Evolutionary conservation across 2,797 vertebrate genomes (phyloP), one percentile per base, ranked within the genome.

Genomic region (Capromys pilorides): DNA sequence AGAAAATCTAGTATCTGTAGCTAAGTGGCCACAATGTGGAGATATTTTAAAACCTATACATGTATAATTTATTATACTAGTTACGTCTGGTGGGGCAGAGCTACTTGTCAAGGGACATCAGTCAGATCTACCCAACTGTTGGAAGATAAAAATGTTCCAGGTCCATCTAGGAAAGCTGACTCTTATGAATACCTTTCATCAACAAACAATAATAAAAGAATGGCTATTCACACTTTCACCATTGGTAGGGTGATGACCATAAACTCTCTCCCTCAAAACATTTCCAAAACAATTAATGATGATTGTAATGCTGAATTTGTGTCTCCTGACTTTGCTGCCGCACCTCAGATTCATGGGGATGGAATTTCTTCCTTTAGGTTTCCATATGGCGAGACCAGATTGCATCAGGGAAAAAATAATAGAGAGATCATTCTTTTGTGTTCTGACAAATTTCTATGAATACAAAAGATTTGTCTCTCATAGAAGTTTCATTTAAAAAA

Each of bases 381-480:
- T 78, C 80, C 90, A 49, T 24, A 45, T 11, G 45, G 31, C 33
- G 85, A 71, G 51, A 54, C 5, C 19, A 77, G 36, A 92, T 36
- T 33, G 67, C 66, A 54, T 3, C 26, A n/a, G 45, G 22, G 45
- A 93, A 66, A 57, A 18, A 62, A 79, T 16, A 61, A 93, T 2
- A 78, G n/a, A 2, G 1, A 49, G 31, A 90, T 61, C 61, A 86
- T 78, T 64, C 49, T 28, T 90, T 80, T 95, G 69, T 79, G 77
- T 81, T 87, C 69, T 82, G 92, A 93, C 36, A 81, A 92, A 80
- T 82, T 87, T 61, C 18, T 24, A 71, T 31, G 22, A 94, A 81
- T 10, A 69, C 1, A 71, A 31, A 69, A 83, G 5, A 4, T 28
- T 85, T 94, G 71, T 93, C 91, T 92, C 75, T 54, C 36, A 6